Evolutionary conservation across 2,888 invertebrate species (phyloP), one percentile per base, ranked within the genome.

Genomic region (Aspidapion aeneum): DNA sequence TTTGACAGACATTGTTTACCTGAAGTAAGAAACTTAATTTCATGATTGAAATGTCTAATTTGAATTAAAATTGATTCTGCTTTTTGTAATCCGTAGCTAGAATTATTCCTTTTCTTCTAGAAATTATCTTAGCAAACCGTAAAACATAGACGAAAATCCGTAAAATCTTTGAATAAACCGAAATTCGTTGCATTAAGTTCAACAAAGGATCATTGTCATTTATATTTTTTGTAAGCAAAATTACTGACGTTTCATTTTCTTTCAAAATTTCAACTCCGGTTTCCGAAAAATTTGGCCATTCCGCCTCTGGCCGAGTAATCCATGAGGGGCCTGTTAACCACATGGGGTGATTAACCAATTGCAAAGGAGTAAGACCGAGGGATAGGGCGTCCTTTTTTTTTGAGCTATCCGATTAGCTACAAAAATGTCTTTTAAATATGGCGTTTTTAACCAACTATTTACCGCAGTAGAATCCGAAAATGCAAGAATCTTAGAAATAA

Each of bases 331-430:
- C 55, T 17, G 7, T 12, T 54, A 17, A 16, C 9, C 17, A 12
- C 7, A 9, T 16, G 7, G n/a, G n/a, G n/a, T n/a, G n/a, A n/a
- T n/a, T n/a, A n/a, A n/a, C n/a, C n/a, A n/a, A n/a, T n/a, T n/a
- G 55, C 16, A 16, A 17, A 9, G 49, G 49, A 16, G 49, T 48
- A 12, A 48, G 16, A 12, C 49, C 49, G 16, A 9, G 55, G 7
- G 55, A 16, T 54, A 54, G 17, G 17, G 12, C 7, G 17, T 54
- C 55, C 17, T 55, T 55, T 16, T 12, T 55, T 17, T 55, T 9
- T 55, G 16, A 9, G n/a, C n/a, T 9, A 55, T 17, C 12, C 55
- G 55, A 55, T 55, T 55, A 9, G 55, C 55, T 55, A 55, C 55
- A 18, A 55, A 55, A 18, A n/a, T n/a, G n/a, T n/a, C n/a, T n/a